Evolutionary conservation across 2,888 invertebrate species (phyloP).

Genomic region (Yponomeuta plumbellus): DNA sequence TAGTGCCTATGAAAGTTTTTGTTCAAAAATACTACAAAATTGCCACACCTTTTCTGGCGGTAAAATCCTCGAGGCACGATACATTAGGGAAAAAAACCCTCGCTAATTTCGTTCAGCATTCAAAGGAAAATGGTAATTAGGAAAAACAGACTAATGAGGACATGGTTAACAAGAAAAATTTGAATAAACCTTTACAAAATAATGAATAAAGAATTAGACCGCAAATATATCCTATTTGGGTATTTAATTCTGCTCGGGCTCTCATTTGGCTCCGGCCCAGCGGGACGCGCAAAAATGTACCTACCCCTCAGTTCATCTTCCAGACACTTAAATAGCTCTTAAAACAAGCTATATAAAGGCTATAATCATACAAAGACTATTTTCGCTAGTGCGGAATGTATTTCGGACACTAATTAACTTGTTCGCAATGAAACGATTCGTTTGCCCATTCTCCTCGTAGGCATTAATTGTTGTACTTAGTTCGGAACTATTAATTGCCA

Average conservation of each 20-base stretch:
- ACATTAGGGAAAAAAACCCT: no score
- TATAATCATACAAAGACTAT: neutral
- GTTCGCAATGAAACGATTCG: neutral
- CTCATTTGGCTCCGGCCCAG: slow-evolving; percentile 42
- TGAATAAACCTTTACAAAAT: neutral
- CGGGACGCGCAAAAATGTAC: slow-evolving; percentile 22
- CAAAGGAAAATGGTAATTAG: no score
- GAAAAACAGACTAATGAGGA: no score
- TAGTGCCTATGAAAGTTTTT: no score
- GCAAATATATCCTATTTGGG: slow-evolving; percentile 27
- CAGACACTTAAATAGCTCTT: neutral
- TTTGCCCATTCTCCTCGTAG: neutral
- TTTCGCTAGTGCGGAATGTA: neutral
- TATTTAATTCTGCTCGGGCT: slow-evolving; percentile 41
- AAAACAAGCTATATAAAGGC: neutral
- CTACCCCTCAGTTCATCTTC: neutral
- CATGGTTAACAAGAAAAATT: neutral
- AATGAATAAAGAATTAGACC: neutral
- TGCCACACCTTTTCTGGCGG: no score
- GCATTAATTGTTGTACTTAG: neutral
- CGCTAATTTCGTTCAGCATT: no score
- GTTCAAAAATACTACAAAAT: no score
- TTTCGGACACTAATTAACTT: neutral
- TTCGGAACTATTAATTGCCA: neutral
- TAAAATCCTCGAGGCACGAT: no score